These are phyloP conservation scores for Alloplasta piceator DNA, from an alignment of 2,888 invertebrate genomes.

Conservation along the genomic window DNA sequence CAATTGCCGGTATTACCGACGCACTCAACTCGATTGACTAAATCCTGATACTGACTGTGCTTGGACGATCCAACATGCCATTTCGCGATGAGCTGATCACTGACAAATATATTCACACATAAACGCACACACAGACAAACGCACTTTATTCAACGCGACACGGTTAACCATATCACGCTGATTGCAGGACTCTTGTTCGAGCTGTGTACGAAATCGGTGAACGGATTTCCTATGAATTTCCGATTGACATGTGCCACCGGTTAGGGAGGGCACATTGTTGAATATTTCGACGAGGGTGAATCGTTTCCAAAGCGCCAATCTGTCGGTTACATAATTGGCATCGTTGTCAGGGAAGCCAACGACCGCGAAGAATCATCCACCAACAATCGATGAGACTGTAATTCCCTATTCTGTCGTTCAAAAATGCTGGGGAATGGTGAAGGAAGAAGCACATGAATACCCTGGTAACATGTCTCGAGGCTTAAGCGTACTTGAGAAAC, in stretches of 20 bases:
- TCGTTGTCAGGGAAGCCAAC: neutral
- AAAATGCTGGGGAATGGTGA: too few species aligned
- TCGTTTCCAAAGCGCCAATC: conserved; percentile 41
- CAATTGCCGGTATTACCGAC: conserved; percentile 37
- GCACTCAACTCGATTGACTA: conserved; percentile 36
- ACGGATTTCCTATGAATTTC: conserved; percentile 20
- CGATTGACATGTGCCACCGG: conserved; percentile 33
- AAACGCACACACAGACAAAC: too few species aligned
- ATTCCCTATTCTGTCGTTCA: too few species aligned
- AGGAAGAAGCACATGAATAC: too few species aligned
- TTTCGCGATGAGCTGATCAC: conserved; percentile 40
- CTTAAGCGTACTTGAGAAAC: neutral
- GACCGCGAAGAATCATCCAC: neutral
- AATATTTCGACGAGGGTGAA: conserved; percentile 40
- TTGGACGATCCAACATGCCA: conserved; percentile 41
- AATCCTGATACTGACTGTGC: conserved; percentile 33
- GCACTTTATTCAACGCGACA: conserved; percentile 25
- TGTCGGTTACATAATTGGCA: conserved; percentile 11
- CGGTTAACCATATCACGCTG: conserved; percentile 19
- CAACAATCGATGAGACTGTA: too few species aligned
- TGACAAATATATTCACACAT: conserved; percentile 12
- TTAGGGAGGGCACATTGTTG: conserved; percentile 19
- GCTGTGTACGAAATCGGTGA: conserved; percentile 26
- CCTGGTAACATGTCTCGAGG: neutral
- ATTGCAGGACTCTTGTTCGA: conserved; percentile 27